Conservation (phyloP, 2,888 invertebrate species). For the Syrphus vitripennis region DNA sequence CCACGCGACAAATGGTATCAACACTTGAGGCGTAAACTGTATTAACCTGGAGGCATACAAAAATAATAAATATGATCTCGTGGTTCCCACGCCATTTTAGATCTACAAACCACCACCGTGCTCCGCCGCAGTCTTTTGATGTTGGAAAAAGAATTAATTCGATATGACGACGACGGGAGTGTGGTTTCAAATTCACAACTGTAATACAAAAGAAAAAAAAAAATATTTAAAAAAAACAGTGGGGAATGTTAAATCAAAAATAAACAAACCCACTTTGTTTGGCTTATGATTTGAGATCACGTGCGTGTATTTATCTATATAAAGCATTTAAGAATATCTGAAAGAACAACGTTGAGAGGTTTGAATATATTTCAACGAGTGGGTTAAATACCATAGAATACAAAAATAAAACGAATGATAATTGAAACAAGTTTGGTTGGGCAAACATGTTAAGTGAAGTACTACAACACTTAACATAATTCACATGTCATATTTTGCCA, state of each 20-base stretch:
- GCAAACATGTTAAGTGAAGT: not conserved
- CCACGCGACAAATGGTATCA: slow-evolving; percentile 28
- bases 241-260: not conserved
- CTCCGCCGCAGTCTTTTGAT: not conserved
- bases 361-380: not conserved
- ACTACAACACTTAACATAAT: not conserved
- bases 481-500: not conserved
- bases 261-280: slow-evolving; percentile 8
- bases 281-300: not conserved
- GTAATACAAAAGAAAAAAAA: not conserved
- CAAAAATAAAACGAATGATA: not conserved
- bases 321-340: not conserved
- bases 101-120: not conserved
- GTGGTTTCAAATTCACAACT: slow-evolving; percentile 21
- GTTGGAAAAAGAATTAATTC: slow-evolving; percentile 6
- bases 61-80: slow-evolving; percentile 28
- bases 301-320: not conserved
- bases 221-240: not conserved
- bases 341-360: not conserved
- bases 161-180: slow-evolving; percentile 4
- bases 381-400: not conserved
- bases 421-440: slow-evolving; percentile 8
- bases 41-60: slow-evolving; percentile 15
- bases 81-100: slow-evolving; percentile 11
- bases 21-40: slow-evolving; percentile 27